A percentile compares a stretch with the other conserved stretches of the same genome.
Conservation (phyloP, 1,140 invertebrate species). For the Drosophila kurseongensis region DNA sequence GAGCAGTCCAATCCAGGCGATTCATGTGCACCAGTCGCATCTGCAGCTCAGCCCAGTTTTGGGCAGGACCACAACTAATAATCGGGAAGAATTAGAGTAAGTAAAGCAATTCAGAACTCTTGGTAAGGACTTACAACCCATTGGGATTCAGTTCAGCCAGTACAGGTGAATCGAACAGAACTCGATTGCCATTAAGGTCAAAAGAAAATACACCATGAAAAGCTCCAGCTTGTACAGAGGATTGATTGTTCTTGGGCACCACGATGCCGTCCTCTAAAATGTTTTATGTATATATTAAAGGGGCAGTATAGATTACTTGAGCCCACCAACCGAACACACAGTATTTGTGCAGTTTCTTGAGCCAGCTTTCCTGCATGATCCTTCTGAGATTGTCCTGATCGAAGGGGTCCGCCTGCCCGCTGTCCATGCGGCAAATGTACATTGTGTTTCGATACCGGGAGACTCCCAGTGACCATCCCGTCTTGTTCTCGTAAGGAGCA, state of each 20-base stretch:
- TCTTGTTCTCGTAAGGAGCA: constrained; percentile 46
- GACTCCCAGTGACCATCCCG: constrained; percentile 45
- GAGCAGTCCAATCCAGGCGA: constrained; percentile 36
- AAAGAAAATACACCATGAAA: constrained; percentile 40
- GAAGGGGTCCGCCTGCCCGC: background rate
- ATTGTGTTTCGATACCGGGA: constrained; percentile 50
- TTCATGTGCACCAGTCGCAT: constrained; percentile 49
- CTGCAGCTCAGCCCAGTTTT: constrained; percentile 37
- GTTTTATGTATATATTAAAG: background rate
- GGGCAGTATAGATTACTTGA: background rate
- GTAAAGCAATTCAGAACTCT: background rate
- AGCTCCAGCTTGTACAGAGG: background rate
- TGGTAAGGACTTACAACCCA: constrained; percentile 8
- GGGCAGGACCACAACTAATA: background rate
- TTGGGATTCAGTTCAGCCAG: constrained; percentile 18
- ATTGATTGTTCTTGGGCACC: no score
- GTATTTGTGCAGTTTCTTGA: constrained; percentile 29
- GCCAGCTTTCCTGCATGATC: constrained; percentile 7
- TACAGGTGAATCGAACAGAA: constrained; percentile 52
- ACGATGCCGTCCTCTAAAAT: constrained; percentile 12
- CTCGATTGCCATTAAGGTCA: constrained; percentile 2
- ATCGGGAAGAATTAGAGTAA: background rate
- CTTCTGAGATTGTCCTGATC: constrained; percentile 3
- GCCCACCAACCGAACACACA: constrained; percentile 23
- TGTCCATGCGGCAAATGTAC: constrained; percentile 42